phyloP scores from a whole-genome alignment of 2,113 vertebrate genomes.

The Haemorhous mexicanus region DNA sequence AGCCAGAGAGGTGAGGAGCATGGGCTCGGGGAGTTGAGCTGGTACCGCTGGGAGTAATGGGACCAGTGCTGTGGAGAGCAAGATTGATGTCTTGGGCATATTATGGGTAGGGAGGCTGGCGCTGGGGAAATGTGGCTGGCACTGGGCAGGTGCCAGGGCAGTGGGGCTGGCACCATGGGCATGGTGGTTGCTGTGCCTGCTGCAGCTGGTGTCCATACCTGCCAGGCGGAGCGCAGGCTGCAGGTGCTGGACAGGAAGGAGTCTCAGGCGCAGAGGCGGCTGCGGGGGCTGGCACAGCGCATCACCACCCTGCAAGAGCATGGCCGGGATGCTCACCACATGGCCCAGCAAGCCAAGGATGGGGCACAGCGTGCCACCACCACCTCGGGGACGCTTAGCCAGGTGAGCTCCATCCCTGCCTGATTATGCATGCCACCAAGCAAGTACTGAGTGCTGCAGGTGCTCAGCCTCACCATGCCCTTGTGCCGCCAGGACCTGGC shows the following conservation, averaged over 20 bases:
- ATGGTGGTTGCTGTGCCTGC: background rate
- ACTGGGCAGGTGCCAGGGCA: background rate
- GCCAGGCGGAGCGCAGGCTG: constrained; percentile 60
- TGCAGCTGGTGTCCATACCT: background rate
- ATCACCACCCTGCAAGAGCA: constrained; percentile 69
- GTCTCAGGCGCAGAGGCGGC: constrained; percentile 63
- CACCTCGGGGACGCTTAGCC: constrained; percentile 55
- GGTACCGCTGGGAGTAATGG: rapidly evolving
- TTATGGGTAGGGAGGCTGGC: no score
- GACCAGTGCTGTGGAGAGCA: background rate
- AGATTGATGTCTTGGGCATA: background rate
- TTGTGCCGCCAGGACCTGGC: constrained; percentile 69
- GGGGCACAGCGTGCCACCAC: constrained; percentile 65
- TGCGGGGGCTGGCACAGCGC: constrained; percentile 68
- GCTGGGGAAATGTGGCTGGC: rapidly evolving
- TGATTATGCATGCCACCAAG: rapidly evolving
- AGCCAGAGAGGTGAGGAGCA: constrained; percentile 61
- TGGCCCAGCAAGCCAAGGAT: constrained; percentile 67
- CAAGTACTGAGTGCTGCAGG: rapidly evolving
- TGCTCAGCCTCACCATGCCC: background rate
- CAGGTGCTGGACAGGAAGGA: constrained; percentile 67
- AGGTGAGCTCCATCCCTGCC: constrained; percentile 40
- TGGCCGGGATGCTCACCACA: constrained; percentile 51
- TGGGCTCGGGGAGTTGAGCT: rapidly evolving
- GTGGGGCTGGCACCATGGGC: background rate